Percentiles rank a stretch among this genome's conserved stretches.
phyloP scores from a whole-genome alignment of 2,113 vertebrate species.

The Rhinopithecus roxellana region DNA sequence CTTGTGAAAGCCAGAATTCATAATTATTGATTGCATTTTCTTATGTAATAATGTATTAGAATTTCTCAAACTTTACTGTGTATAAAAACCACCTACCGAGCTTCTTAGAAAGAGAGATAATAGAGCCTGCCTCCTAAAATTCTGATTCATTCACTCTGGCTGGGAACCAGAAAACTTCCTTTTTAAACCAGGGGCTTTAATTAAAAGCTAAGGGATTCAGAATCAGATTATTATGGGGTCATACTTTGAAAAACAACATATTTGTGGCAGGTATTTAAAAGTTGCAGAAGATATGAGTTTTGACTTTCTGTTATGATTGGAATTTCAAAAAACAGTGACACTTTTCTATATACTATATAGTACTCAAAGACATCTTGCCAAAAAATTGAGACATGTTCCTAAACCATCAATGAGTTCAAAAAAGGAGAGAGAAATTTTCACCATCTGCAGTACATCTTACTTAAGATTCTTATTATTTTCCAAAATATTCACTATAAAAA shows the following conservation, averaged over 20 bases:
- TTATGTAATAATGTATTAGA: background rate
- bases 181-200: constrained; percentile 1
- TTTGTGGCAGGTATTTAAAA: constrained; percentile 8
- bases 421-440: background rate
- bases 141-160: constrained; percentile 1
- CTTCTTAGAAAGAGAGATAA: background rate
- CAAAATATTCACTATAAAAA: background rate
- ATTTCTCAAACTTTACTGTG: constrained; percentile 7
- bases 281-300: background rate
- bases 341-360: background rate
- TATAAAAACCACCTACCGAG: background rate
- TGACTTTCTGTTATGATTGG: background rate
- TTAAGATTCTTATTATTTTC: background rate
- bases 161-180: background rate
- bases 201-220: background rate
- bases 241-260: background rate
- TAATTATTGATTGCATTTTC: constrained; percentile 6
- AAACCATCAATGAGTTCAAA: background rate
- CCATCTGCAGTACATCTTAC: background rate
- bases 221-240: background rate
- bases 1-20: constrained; percentile 7
- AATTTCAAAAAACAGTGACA: background rate
- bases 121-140: background rate
- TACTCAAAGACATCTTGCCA: background rate
- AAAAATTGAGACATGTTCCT: background rate